These are phyloP conservation scores for Schizotus pectinicornis DNA, from an alignment of 2,888 invertebrate species.

Conservation along the genomic window DNA sequence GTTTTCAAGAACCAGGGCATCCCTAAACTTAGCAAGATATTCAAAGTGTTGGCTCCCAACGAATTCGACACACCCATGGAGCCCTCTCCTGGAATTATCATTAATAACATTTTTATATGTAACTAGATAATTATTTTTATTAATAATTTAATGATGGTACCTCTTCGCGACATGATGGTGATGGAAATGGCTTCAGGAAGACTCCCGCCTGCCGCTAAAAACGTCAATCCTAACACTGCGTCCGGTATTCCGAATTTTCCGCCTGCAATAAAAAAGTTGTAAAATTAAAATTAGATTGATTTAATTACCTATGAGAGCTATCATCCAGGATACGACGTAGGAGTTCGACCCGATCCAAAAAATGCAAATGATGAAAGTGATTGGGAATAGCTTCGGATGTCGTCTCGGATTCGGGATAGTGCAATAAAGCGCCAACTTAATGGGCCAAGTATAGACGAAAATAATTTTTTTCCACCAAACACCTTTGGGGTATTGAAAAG, in stretches of 20 bases:
- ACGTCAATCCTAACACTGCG: conserved; percentile 65
- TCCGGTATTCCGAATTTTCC: neutral
- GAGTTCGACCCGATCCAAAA: conserved; percentile 85
- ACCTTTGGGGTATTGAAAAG: conserved; percentile 43
- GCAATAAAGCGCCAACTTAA: conserved; percentile 67
- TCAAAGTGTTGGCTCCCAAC: conserved; percentile 84
- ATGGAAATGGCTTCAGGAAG: conserved; percentile 86
- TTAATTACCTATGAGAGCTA: conserved; percentile 77
- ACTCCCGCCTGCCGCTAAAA: conserved; percentile 88
- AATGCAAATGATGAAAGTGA: conserved; percentile 86
- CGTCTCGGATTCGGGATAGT: conserved; percentile 75
- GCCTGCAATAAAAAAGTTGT: too few species aligned
- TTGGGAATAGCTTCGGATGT: conserved; percentile 69
- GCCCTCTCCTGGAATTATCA: conserved; percentile 70
- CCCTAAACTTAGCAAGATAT: conserved; percentile 82
- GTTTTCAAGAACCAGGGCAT: conserved; percentile 85
- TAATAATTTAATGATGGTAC: conserved; percentile 57
- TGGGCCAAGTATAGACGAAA: conserved; percentile 77
- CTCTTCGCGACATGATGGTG: conserved; percentile 84
- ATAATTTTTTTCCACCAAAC: conserved; percentile 58
- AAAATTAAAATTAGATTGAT: neutral
- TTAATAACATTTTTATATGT: neutral
- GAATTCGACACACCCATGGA: conserved; percentile 89
- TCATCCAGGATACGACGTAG: conserved; percentile 92
- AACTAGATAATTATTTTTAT: conserved; percentile 12